These are phyloP conservation scores for Pogonognathellus flavescens DNA, from an alignment of 1,140 invertebrate genomes.

Conservation along the genomic window DNA sequence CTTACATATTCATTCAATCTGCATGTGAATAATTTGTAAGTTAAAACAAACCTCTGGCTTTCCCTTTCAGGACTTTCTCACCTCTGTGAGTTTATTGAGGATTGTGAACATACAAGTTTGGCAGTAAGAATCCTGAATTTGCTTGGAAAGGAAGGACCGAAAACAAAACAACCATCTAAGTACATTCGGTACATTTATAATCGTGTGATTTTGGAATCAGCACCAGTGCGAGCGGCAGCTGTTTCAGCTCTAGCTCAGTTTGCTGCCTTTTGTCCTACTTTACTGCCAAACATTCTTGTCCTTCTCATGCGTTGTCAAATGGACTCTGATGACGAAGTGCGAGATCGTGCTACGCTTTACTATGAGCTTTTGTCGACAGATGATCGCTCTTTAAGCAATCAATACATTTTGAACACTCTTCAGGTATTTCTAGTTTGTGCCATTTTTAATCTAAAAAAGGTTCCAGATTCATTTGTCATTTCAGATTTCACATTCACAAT, in stretches of 20 bases:
- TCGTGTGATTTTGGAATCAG: constrained; percentile 96
- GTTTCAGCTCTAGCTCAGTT: constrained; percentile 98
- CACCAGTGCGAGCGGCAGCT: constrained; percentile 93
- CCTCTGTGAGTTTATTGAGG: constrained; percentile 99
- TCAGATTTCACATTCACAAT: too few species aligned
- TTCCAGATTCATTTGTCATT: too few species aligned
- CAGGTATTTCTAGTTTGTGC: constrained; percentile 73
- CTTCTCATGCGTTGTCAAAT: constrained; percentile 85
- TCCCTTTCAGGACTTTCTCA: constrained; percentile 83
- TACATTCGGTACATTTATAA: constrained; percentile 99
- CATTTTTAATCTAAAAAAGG: too few species aligned
- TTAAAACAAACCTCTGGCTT: too few species aligned
- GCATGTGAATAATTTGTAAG: too few species aligned
- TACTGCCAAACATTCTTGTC: constrained; percentile 88
- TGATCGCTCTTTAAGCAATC: constrained; percentile 79
- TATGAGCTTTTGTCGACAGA: constrained; percentile 83
- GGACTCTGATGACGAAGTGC: constrained; percentile 98
- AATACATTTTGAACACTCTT: constrained; percentile 85
- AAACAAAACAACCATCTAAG: constrained; percentile 91
- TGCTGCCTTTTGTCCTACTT: constrained; percentile 92
- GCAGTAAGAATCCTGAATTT: constrained; percentile 97
- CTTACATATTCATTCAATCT: too few species aligned
- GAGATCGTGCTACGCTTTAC: constrained; percentile 98
- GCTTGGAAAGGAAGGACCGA: constrained; percentile 96
- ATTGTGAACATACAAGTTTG: constrained; percentile 97